A percentile compares a stretch with the other conserved stretches of the same genome.
phyloP scores from a whole-genome alignment of 23 tunicate genomes.

The Botrylloides violaceus region DNA sequence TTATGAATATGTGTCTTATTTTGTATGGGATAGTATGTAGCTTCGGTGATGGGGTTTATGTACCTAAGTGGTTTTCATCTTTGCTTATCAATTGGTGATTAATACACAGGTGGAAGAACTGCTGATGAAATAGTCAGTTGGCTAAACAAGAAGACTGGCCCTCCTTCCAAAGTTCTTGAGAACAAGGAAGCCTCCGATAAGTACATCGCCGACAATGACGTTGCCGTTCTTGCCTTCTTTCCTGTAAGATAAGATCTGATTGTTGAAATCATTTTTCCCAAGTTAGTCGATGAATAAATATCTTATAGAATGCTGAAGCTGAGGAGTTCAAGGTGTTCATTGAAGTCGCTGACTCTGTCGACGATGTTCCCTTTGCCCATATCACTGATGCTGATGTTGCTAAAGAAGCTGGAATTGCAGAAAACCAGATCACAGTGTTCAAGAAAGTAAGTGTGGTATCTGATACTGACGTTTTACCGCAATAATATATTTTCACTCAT shows the following conservation, averaged over 20 bases:
- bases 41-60: too few species aligned
- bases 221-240: slow-evolving; percentile 70
- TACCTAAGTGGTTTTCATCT: too few species aligned
- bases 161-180: slow-evolving; percentile 44
- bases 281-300: too few species aligned
- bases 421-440: slow-evolving; percentile 49
- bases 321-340: slow-evolving; percentile 26
- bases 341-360: slow-evolving; percentile 72
- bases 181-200: slow-evolving; percentile 48
- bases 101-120: slow-evolving; percentile 61
- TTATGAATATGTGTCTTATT: too few species aligned
- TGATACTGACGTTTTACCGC: not conserved
- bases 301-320: slow-evolving; percentile 44
- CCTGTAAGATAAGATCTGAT: too few species aligned
- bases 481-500: not conserved
- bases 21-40: too few species aligned
- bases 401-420: slow-evolving; percentile 27
- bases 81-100: not conserved
- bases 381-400: slow-evolving; percentile 75
- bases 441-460: slow-evolving; percentile 39
- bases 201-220: slow-evolving; percentile 55
- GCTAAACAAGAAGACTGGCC: slow-evolving; percentile 96
- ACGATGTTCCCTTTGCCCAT: slow-evolving; percentile 78
- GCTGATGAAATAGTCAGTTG: slow-evolving; percentile 90
- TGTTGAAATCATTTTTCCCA: too few species aligned